Conservation (phyloP, 2,113 vertebrate genomes). For the Chloropsis hardwickii region DNA sequence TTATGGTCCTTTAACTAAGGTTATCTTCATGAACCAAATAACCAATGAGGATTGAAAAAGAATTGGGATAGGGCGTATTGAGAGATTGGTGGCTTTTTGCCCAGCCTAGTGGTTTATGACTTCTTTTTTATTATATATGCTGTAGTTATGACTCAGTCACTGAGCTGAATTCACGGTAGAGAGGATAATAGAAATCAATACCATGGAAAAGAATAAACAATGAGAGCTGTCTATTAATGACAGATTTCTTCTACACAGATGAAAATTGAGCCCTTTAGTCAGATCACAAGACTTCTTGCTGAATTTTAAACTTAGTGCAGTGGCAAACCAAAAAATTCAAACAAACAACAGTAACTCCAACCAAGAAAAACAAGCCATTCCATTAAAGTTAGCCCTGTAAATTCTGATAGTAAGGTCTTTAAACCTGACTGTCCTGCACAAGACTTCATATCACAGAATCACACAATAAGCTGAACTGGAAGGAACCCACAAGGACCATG, state of each 20-base stretch:
- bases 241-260: neutral
- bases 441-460: neutral
- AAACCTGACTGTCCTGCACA: neutral
- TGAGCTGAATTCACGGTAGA: neutral
- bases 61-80: neutral
- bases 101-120: neutral
- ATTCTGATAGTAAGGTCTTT: neutral
- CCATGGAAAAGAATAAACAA: neutral
- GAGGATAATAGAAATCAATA: constrained; percentile 15
- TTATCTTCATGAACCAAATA: constrained; percentile 15
- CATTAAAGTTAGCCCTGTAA: neutral
- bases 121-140: constrained; percentile 2
- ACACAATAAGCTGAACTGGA: neutral
- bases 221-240: neutral
- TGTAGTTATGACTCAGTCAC: neutral
- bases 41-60: neutral
- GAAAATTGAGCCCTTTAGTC: neutral
- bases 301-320: neutral
- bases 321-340: neutral
- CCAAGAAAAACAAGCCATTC: neutral
- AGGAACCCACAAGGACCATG: neutral
- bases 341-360: neutral
- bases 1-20: neutral
- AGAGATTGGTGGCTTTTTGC: neutral
- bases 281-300: neutral